Conservation (phyloP, 2,113 vertebrate genomes). For the Paraplagusia blochii region DNA sequence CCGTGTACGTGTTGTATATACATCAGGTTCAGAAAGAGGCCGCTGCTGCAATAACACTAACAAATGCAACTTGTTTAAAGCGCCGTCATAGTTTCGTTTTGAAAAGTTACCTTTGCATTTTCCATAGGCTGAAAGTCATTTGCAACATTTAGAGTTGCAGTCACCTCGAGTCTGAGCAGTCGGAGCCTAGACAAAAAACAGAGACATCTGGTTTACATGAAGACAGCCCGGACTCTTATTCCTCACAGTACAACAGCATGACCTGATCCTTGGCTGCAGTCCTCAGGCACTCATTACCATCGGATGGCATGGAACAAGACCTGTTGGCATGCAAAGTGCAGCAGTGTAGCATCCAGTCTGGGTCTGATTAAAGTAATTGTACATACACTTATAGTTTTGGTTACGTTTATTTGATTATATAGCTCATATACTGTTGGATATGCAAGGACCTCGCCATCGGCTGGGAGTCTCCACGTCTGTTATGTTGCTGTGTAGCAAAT, state of each 20-base stretch:
- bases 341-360: slow-evolving; percentile 23
- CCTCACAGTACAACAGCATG: slow-evolving; percentile 69
- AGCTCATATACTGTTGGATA: slow-evolving; percentile 5
- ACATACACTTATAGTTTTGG: slow-evolving; percentile 9
- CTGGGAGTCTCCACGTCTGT: too few species aligned
- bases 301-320: slow-evolving; percentile 50
- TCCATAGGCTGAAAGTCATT: slow-evolving; percentile 34
- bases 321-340: slow-evolving; percentile 31
- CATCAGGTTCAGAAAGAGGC: background rate
- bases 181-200: slow-evolving; percentile 54
- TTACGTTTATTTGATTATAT: slow-evolving; percentile 13
- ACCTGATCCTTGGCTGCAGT: slow-evolving; percentile 70
- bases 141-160: slow-evolving; percentile 15
- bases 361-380: slow-evolving; percentile 8
- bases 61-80: slow-evolving; percentile 2
- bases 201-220: slow-evolving; percentile 78
- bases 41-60: background rate
- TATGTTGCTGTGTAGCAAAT: too few species aligned
- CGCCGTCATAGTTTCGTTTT: slow-evolving; percentile 4
- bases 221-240: slow-evolving; percentile 61
- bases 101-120: slow-evolving; percentile 22
- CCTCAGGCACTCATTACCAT: slow-evolving; percentile 69
- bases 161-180: slow-evolving; percentile 41
- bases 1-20: background rate
- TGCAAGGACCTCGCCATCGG: too few species aligned